phyloP scores from a whole-genome alignment of 2,797 vertebrate species.

The Scolopax rusticola region DNA sequence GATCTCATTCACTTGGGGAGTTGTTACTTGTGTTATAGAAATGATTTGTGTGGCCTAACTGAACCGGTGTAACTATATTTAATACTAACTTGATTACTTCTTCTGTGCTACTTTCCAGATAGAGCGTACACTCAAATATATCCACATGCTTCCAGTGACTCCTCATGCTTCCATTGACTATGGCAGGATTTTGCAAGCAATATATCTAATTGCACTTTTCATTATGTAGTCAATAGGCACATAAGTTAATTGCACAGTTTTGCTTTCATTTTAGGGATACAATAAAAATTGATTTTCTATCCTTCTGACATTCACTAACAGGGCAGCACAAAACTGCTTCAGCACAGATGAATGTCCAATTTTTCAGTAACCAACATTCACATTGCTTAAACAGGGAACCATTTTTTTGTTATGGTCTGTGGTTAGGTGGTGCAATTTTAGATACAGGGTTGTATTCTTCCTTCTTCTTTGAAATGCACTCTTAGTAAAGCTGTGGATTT shows the following conservation, averaged over 20 bases:
- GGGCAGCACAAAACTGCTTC: background rate
- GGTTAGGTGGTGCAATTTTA: background rate
- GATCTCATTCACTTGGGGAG: conserved; percentile 35
- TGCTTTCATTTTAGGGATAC: conserved; percentile 1
- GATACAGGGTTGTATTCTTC: background rate
- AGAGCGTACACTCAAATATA: background rate
- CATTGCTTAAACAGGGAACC: background rate
- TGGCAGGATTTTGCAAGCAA: conserved; percentile 31
- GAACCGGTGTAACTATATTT: conserved; percentile 50
- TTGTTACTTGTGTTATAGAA: conserved; percentile 38
- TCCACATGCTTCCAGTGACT: background rate
- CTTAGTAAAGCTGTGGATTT: background rate
- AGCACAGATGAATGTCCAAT: background rate
- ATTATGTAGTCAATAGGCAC: conserved; percentile 47
- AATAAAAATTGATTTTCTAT: conserved; percentile 39
- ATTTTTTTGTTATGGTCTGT: background rate
- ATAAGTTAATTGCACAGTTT: conserved; percentile 43
- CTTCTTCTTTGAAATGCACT: rapidly evolving
- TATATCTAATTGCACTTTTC: conserved; percentile 63
- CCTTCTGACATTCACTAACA: background rate
- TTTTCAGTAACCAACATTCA: background rate
- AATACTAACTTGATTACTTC: conserved; percentile 58
- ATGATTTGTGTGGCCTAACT: conserved; percentile 41
- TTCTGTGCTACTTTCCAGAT: background rate
- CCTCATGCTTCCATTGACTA: background rate